A percentile compares a stretch with the other conserved stretches of the same genome.
Evolutionary conservation across 2,888 invertebrate genomes (phyloP).

Genomic region (Zele albiditarsus): DNA sequence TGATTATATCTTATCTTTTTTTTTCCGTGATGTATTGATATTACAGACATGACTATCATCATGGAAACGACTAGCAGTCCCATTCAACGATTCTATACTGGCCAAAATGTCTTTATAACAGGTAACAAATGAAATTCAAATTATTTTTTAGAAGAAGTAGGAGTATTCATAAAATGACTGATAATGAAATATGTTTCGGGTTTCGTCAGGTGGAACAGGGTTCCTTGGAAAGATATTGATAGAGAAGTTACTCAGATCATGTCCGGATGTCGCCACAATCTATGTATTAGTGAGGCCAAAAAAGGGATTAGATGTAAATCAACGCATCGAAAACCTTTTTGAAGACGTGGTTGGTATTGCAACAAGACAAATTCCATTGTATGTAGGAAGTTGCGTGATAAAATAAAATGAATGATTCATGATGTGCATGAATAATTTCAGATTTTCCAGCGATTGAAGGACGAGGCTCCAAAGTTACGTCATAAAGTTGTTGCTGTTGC

Average conservation of each 20-base stretch:
- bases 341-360: conserved; percentile 77
- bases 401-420: neutral
- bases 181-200: conserved; percentile 46
- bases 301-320: conserved; percentile 78
- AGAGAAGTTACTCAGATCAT: conserved; percentile 77
- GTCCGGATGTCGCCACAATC: conserved; percentile 75
- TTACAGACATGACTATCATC: conserved; percentile 53
- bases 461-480: conserved; percentile 76
- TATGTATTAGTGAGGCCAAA: conserved; percentile 77
- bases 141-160: conserved; percentile 63
- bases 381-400: neutral
- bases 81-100: conserved; percentile 77
- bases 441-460: conserved; percentile 76
- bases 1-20: neutral
- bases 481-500: conserved; percentile 81
- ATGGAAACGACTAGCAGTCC: conserved; percentile 64
- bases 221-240: conserved; percentile 76
- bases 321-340: conserved; percentile 80
- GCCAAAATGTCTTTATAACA: conserved; percentile 77
- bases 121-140: conserved; percentile 65
- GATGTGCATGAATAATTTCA: conserved; percentile 53
- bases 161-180: too few species aligned
- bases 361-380: neutral
- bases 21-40: neutral
- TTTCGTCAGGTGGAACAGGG: conserved; percentile 71